These are phyloP conservation scores for Chymomyza fuscimana DNA, from an alignment of 2,888 invertebrate species.

Conservation along the genomic window DNA sequence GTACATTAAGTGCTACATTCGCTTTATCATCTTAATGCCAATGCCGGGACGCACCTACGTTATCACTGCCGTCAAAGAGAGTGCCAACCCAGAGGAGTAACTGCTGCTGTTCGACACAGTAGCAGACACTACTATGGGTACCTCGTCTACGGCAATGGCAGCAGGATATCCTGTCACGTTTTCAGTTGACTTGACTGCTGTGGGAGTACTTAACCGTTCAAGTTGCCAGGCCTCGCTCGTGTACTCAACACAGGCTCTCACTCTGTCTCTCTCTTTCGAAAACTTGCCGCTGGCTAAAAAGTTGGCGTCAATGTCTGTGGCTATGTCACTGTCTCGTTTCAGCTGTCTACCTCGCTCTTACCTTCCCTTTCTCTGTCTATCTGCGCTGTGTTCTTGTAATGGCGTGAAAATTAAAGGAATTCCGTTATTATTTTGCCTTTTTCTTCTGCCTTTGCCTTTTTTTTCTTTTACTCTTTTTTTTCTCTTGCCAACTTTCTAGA, in stretches of 20 bases:
- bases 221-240: slow-evolving; percentile 51
- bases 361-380: background rate
- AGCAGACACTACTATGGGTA: background rate
- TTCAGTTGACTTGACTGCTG: slow-evolving; percentile 71
- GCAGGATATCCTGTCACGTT: slow-evolving; percentile 72
- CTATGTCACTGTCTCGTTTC: background rate
- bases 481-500: slow-evolving; percentile 49
- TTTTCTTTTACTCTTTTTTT: slow-evolving; percentile 4
- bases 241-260: background rate
- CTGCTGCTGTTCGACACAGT: slow-evolving; percentile 8
- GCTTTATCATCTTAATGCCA: slow-evolving; percentile 57
- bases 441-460: slow-evolving; percentile 23
- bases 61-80: background rate
- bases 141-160: slow-evolving; percentile 15
- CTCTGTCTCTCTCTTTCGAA: slow-evolving; percentile 8
- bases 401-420: slow-evolving; percentile 69
- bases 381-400: slow-evolving; percentile 34
- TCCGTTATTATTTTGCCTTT: slow-evolving; percentile 69
- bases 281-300: slow-evolving; percentile 10
- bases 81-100: slow-evolving; percentile 18
- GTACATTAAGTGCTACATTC: slow-evolving; percentile 61
- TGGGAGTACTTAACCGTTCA: slow-evolving; percentile 70
- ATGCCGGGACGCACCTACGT: background rate
- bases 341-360: background rate
- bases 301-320: slow-evolving; percentile 62